Conservation (phyloP, 2,113 vertebrate species). For the Odocoileus virginianus region DNA sequence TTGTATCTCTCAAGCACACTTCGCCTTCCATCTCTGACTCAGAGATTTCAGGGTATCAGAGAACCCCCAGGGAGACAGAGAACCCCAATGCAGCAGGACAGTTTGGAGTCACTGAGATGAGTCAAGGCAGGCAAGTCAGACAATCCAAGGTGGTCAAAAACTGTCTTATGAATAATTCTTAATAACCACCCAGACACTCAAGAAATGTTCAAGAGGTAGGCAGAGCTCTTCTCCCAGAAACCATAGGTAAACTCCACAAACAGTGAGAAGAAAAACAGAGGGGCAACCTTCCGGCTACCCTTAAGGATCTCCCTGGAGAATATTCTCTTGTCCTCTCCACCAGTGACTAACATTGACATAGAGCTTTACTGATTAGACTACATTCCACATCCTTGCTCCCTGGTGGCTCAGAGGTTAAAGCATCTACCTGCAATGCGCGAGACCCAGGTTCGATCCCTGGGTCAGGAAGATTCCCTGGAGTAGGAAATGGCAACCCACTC, state of each 20-base stretch:
- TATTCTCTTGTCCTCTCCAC: neutral
- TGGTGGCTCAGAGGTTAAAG: neutral
- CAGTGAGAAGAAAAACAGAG: neutral
- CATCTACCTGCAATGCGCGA: rapidly evolving
- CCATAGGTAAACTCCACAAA: neutral
- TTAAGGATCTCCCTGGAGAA: neutral
- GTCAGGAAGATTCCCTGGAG: neutral
- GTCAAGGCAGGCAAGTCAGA: neutral
- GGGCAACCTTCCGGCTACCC: neutral
- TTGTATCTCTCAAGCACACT: neutral
- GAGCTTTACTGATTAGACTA: neutral
- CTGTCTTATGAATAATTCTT: neutral
- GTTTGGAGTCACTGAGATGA: neutral
- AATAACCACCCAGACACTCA: neutral
- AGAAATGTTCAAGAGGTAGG: neutral
- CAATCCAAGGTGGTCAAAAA: neutral
- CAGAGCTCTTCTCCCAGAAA: neutral
- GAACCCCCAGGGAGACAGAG: neutral
- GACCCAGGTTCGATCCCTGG: neutral
- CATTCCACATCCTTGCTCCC: neutral
- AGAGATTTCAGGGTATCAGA: neutral
- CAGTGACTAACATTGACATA: neutral
- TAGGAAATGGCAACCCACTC: neutral
- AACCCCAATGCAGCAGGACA: neutral
- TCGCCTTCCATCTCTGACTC: neutral